phyloP scores from a whole-genome alignment of 2,888 invertebrate species.

The Aphodius granarius region DNA sequence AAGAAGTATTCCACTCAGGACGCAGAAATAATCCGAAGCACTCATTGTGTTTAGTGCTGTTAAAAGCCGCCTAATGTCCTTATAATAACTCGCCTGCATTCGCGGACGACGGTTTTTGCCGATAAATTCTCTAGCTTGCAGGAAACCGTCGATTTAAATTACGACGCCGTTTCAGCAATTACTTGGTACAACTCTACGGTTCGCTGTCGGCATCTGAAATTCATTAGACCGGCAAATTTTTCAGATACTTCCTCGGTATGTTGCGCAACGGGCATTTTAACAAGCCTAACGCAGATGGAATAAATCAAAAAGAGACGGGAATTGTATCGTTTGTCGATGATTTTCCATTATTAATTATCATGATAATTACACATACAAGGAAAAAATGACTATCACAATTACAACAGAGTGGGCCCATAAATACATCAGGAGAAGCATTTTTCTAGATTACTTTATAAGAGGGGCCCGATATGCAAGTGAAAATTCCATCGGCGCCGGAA shows the following conservation, averaged over 20 bases:
- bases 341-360: background rate
- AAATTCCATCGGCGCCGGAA: conserved; percentile 44
- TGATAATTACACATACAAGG: background rate
- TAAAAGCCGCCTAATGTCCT: background rate
- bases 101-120: background rate
- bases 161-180: background rate
- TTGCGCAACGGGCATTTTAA: background rate
- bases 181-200: background rate
- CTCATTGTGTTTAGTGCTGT: background rate
- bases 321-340: background rate
- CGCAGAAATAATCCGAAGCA: background rate
- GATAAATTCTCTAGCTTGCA: background rate
- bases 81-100: background rate
- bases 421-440: background rate
- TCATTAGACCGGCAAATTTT: background rate
- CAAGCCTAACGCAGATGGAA: background rate
- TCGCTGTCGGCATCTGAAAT: background rate
- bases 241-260: background rate
- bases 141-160: background rate
- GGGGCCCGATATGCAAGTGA: conserved; percentile 40
- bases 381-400: background rate
- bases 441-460: conserved; percentile 10
- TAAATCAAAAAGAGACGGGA: background rate
- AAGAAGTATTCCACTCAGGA: background rate
- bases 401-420: background rate